Percentiles rank a stretch among this genome's conserved stretches.
Evolutionary conservation across 1,140 invertebrate genomes (phyloP).

Genomic region (Antheraea mylitta): DNA sequence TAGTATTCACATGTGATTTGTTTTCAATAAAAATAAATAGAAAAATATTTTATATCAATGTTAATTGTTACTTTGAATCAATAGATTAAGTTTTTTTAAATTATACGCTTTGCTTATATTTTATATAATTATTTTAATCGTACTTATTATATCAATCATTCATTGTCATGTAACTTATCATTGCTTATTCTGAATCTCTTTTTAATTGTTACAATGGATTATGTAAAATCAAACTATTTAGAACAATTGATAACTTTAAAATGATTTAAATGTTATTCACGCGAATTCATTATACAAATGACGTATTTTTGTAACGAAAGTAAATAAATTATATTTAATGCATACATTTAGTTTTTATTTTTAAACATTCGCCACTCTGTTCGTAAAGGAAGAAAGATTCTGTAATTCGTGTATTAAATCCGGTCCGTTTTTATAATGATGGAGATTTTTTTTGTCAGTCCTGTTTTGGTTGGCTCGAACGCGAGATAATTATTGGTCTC

Average conservation of each 20-base stretch:
- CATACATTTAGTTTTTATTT: constrained; percentile 1
- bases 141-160: background rate
- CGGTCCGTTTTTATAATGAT: background rate
- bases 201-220: background rate
- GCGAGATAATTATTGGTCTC: constrained; percentile 57
- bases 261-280: background rate
- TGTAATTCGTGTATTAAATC: background rate
- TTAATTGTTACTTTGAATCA: background rate
- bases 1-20: constrained; percentile 39
- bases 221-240: background rate
- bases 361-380: background rate
- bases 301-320: constrained; percentile 43
- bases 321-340: constrained; percentile 34
- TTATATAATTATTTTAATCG: background rate
- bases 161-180: background rate
- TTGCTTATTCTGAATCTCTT: background rate
- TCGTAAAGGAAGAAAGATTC: no score
- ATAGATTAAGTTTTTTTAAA: background rate
- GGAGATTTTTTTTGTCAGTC: background rate
- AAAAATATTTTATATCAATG: background rate
- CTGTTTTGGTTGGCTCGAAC: constrained; percentile 21
- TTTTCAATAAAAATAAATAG: constrained; percentile 5
- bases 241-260: background rate
- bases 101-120: background rate
- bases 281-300: constrained; percentile 22